Evolutionary conservation across 2,888 invertebrate genomes (phyloP), one percentile per base, ranked within the genome.

Genomic region (Thymelicus lineola): DNA sequence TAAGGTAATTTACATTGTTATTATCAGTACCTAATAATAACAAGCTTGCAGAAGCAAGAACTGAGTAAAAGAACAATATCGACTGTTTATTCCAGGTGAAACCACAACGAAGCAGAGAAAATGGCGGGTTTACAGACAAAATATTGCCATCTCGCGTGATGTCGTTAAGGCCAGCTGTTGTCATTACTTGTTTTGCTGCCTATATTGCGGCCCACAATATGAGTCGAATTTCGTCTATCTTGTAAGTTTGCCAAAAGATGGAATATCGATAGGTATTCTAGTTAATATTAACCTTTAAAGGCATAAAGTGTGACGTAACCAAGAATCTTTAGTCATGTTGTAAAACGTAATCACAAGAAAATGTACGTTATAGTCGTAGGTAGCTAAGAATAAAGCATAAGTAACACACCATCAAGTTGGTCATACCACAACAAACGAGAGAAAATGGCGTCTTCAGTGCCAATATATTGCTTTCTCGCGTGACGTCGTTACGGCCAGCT

Each of bases 401-500:
- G n/a, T n/a, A 50, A 50, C 48, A 50, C 7, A 50, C 48, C 48
- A 50, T 50, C 48, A 50, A 50, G 15, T 50, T 50, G 48, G 48
- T 50, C 55, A 55, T 36, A 59, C 79, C 78, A 75, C 80, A 76
- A 76, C 79, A 78, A 77, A 81, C 80, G 82, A 84, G 82, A 79
- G 84, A 84, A 87, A 86, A 90, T 86, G 86, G 88, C 88, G 85
- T 90, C 89, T 91, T 89, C 84, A 80, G 80, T 83, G 81, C 86
- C 91, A 85, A 91, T 91, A 92, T 93, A 93, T 93, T 88, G 90
- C 89, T 87, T 88, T 84, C 86, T 91, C 87, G 90, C 91, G 91
- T 93, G 92, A 87, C 81, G 88, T 93, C 92, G 91, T 93, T 93
- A 91, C 81, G 74, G 74, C 78, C 93, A 93, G 89, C 91, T 91